Conservation (phyloP, 2,113 vertebrate species). For the Romanogobio albipinnatus region DNA sequence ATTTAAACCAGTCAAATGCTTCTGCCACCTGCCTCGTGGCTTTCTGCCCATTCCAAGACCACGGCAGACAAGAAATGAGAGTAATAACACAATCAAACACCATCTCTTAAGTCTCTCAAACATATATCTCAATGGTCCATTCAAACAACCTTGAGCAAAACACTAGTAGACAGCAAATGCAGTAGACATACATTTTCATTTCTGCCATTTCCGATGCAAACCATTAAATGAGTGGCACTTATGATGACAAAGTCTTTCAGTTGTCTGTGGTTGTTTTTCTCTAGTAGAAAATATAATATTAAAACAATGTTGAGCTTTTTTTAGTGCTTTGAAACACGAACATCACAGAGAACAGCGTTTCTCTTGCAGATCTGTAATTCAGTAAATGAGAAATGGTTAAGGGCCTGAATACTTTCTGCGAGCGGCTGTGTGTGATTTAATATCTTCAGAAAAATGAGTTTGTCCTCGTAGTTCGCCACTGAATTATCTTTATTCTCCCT, state of each 20-base stretch:
- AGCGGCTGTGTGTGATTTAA: not conserved
- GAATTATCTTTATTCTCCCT: not conserved
- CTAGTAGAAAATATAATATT: not conserved
- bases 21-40: slow-evolving; percentile 41
- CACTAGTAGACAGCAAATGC: not conserved
- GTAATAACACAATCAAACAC: not conserved
- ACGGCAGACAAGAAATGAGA: not conserved
- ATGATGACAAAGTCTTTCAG: too few relatives aligned
- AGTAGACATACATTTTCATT: not conserved
- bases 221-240: too few relatives aligned
- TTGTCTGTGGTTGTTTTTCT: not conserved
- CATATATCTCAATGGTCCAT: not conserved
- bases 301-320: not conserved
- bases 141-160: not conserved
- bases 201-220: too few relatives aligned
- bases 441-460: not conserved
- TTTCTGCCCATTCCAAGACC: not conserved
- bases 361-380: not conserved
- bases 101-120: not conserved
- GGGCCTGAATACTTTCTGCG: not conserved
- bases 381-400: not conserved
- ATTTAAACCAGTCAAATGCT: slow-evolving; percentile 58
- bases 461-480: not conserved
- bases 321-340: not conserved
- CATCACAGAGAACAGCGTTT: not conserved